Percentiles rank a stretch among this genome's conserved stretches.
These are phyloP conservation scores for Hyperopisus bebe DNA, from an alignment of 2,113 vertebrate genomes.

Conservation along the genomic window DNA sequence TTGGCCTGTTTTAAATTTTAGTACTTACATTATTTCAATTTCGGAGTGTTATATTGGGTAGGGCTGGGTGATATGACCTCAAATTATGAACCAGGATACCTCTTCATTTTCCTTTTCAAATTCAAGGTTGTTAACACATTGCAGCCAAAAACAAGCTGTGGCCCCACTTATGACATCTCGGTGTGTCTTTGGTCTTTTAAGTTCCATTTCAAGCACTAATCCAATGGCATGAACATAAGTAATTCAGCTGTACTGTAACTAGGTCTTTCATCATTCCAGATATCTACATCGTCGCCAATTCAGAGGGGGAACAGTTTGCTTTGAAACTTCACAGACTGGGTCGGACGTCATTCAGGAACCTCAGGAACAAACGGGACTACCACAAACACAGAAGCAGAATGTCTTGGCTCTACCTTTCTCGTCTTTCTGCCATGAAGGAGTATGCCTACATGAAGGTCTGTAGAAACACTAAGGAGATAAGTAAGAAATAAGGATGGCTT, in stretches of 20 bases:
- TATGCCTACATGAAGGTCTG: conserved; percentile 97
- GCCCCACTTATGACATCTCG: not conserved
- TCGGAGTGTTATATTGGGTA: too few relatives aligned
- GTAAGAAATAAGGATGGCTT: not conserved
- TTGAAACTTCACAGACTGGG: conserved; percentile 89
- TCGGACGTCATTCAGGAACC: conserved; percentile 87
- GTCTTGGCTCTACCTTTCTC: conserved; percentile 96
- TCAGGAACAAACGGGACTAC: conserved; percentile 96
- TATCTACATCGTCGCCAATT: conserved; percentile 90
- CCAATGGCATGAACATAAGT: not conserved
- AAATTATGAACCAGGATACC: not conserved
- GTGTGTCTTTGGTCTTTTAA: not conserved
- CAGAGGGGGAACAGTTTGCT: conserved; percentile 75
- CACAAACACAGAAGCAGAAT: conserved; percentile 85
- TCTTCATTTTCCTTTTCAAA: not conserved
- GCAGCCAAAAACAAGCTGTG: not conserved
- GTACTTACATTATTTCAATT: too few relatives aligned
- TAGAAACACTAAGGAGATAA: not conserved
- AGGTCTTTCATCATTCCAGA: conserved; percentile 56
- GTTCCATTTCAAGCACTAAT: not conserved
- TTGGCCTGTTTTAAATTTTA: too few relatives aligned
- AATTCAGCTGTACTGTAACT: not conserved
- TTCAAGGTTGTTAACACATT: not conserved
- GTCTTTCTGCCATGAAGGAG: conserved; percentile 95
- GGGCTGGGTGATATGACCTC: too few relatives aligned